Conservation (phyloP, 1,140 invertebrate species). For the Drosophila subpulchrella region DNA sequence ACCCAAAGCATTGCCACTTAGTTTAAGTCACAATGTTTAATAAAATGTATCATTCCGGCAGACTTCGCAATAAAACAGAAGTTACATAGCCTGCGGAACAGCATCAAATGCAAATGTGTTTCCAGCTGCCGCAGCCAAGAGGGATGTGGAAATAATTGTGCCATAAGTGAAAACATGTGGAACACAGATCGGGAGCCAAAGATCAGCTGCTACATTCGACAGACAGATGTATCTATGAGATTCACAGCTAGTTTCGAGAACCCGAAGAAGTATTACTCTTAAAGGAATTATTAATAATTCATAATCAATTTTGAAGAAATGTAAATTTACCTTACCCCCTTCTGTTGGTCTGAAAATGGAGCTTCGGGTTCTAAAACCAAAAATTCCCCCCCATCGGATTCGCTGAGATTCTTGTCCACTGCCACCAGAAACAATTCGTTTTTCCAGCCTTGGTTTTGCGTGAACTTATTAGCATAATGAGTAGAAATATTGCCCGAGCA, state of each 20-base stretch:
- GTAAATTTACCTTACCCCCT: background rate
- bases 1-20: constrained; percentile 53
- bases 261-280: background rate
- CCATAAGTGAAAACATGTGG: constrained; percentile 71
- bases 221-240: constrained; percentile 5
- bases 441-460: constrained; percentile 16
- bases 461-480: constrained; percentile 81
- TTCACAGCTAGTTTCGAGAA: background rate
- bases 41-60: constrained; percentile 23
- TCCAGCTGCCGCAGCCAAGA: constrained; percentile 11
- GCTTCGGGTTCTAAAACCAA: background rate
- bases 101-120: constrained; percentile 23
- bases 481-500: constrained; percentile 69
- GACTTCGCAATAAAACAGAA: background rate
- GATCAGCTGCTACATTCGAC: constrained; percentile 20
- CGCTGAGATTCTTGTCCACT: constrained; percentile 4
- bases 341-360: background rate
- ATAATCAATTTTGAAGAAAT: background rate
- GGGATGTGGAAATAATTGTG: constrained; percentile 44
- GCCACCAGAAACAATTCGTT: constrained; percentile 17
- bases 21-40: constrained; percentile 64
- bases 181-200: constrained; percentile 35
- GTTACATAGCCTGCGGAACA: background rate
- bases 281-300: background rate
- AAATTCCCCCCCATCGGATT: background rate